These are phyloP conservation scores for Drosophila mauritiana DNA, from an alignment of 1,140 invertebrate species.

Conservation along the genomic window DNA sequence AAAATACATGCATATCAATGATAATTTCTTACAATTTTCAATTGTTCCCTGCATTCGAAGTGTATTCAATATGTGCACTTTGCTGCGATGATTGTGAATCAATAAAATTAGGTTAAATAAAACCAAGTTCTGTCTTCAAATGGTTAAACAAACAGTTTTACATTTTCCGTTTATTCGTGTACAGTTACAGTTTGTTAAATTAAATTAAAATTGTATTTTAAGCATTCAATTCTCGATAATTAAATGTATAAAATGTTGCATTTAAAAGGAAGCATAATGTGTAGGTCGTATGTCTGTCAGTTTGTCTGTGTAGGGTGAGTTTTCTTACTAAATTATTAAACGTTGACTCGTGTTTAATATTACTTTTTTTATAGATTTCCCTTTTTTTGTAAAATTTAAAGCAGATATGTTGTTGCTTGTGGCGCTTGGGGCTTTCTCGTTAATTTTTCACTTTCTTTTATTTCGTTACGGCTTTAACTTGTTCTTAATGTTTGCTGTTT, in stretches of 20 bases:
- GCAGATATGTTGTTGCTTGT: conserved; percentile 83
- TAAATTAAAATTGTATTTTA: conserved; percentile 64
- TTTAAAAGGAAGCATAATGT: conserved; percentile 83
- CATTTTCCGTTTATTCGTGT: conserved; percentile 75
- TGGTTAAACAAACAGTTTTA: conserved; percentile 55
- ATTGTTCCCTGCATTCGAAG: conserved; percentile 81
- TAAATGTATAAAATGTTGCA: conserved; percentile 80
- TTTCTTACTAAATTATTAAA: conserved; percentile 51
- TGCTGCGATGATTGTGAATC: conserved; percentile 36
- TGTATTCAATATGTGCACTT: conserved; percentile 62
- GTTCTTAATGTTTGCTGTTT: conserved; percentile 60
- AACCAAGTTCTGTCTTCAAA: conserved; percentile 43
- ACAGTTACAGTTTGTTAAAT: conserved; percentile 66
- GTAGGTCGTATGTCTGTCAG: conserved; percentile 46
- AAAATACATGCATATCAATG: conserved; percentile 24
- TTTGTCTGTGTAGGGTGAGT: conserved; percentile 31
- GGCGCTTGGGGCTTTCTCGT: conserved; percentile 65
- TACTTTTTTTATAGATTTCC: conserved; percentile 21
- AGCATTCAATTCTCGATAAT: conserved; percentile 61
- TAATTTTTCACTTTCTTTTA: conserved; percentile 31
- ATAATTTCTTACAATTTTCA: conserved; percentile 72
- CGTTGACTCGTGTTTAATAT: conserved; percentile 64
- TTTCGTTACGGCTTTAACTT: conserved; percentile 45
- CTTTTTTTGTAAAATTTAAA: conserved; percentile 73
- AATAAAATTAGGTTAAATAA: conserved; percentile 41